A percentile compares a stretch with the other conserved stretches of the same genome.
Evolutionary conservation across 2,113 vertebrate genomes (phyloP).

Genomic region (Apaloderma vittatum): DNA sequence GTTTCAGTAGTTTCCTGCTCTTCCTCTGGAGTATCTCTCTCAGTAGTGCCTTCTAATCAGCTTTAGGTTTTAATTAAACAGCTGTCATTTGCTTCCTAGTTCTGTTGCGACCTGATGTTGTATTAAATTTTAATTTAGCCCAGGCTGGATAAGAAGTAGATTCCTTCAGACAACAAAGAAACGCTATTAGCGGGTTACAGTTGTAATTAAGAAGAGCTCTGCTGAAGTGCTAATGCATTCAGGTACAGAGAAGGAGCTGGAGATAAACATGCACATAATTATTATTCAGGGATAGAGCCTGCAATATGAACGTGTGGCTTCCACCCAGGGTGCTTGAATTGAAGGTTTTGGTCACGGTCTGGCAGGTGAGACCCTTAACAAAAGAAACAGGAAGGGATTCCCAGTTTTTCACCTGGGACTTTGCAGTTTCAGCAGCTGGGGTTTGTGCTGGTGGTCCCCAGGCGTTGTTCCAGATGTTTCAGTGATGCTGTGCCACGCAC

Average conservation of each 20-base stretch:
- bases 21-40: conserved; percentile 76
- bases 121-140: conserved; percentile 82
- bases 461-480: background rate
- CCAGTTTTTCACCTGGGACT: background rate
- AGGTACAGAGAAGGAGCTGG: conserved; percentile 19
- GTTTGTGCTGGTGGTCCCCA: background rate
- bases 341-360: background rate
- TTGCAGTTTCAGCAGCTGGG: background rate
- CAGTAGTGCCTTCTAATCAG: conserved; percentile 71
- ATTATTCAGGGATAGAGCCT: background rate
- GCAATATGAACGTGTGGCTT: background rate
- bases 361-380: background rate
- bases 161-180: conserved; percentile 76
- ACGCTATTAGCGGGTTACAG: conserved; percentile 71
- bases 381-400: background rate
- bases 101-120: conserved; percentile 76
- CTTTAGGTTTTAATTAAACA: conserved; percentile 80
- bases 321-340: background rate
- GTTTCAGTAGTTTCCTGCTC: conserved; percentile 66
- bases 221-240: conserved; percentile 57
- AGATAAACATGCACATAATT: background rate
- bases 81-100: conserved; percentile 79
- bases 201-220: conserved; percentile 73
- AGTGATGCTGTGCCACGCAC: fast-evolving
- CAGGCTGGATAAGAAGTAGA: conserved; percentile 71